phyloP scores from a whole-genome alignment of 1,140 invertebrate species.

The Muscidifurax raptorellus region DNA sequence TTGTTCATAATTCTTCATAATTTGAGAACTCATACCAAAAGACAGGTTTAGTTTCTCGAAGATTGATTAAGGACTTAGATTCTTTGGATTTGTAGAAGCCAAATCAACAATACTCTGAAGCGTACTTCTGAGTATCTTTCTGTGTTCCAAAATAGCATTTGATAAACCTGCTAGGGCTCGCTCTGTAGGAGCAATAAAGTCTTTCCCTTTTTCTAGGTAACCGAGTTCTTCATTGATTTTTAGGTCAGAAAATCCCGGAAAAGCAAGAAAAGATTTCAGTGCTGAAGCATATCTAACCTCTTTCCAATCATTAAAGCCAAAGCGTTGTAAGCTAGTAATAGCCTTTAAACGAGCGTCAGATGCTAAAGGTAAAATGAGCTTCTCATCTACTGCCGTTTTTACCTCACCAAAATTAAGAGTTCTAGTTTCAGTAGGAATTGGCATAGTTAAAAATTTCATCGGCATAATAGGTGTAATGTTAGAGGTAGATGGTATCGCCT shows the following conservation, averaged over 20 bases:
- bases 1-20: constrained; percentile 50
- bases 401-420: constrained; percentile 39
- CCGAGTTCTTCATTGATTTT: constrained; percentile 56
- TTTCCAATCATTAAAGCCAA: constrained; percentile 47
- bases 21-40: constrained; percentile 42
- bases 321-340: constrained; percentile 43
- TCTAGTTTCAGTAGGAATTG: neutral
- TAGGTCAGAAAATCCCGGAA: constrained; percentile 52
- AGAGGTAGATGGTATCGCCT: neutral
- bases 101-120: constrained; percentile 49
- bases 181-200: constrained; percentile 22
- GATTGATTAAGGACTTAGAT: constrained; percentile 34
- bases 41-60: constrained; percentile 18
- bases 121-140: constrained; percentile 29
- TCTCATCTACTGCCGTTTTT: constrained; percentile 46
- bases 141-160: constrained; percentile 50
- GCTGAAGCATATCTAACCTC: constrained; percentile 40
- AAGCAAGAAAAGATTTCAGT: constrained; percentile 45
- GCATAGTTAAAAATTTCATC: neutral
- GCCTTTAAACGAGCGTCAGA: constrained; percentile 26
- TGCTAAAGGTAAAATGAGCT: constrained; percentile 36
- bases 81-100: constrained; percentile 37
- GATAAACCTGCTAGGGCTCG: constrained; percentile 45
- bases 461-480: neutral
- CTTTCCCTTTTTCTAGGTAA: constrained; percentile 46